Base-by-base conservation (phyloP, 2,113 vertebrate genomes). In the Lasiurus borealis region DNA sequence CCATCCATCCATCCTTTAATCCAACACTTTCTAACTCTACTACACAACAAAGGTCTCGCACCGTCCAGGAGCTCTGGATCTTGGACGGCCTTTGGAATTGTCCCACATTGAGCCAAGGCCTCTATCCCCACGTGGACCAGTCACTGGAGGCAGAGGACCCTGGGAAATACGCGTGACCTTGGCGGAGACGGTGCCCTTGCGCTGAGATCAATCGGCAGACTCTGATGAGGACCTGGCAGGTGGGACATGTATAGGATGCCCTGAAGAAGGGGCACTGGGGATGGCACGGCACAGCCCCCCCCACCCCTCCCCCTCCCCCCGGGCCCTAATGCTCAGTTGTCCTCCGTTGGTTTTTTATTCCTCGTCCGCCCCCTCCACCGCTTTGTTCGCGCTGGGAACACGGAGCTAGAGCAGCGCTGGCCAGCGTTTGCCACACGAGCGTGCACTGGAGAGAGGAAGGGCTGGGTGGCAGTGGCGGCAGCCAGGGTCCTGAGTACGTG, bases 161-260 rank as follows among this genome's bases (percentile, higher is more conserved):
- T 62, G 19, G 69, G 36, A 72, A 83, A 40, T 8, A 31, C 36
- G 0, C 1, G 10, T 29, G 78, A 85, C 31, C 72, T 84, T 36
- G 68, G 19, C 15, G 4, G 68, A 76, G n/a, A 9, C 3, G 40
- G 31, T 19, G n/a, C 4, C 64, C 57, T 81, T 54, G 19, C 71
- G 88, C 19, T 9, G 44, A 88, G 44, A 57, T 19, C 25, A 31
- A 19, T 11, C 5, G 18, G 72, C 46, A 40, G 46, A 68, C n/a
- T 52, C 6, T 0, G 21, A 14, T 11, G 10, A 50, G 21, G 5
- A 52, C 27, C 3, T 40, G 2, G n/a, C 9, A 2, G 12, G n/a
- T 8, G 16, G 29, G 12, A 27, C 21, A 4, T 5, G 5, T 21
- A 46, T 21, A 46, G 27, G 27, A 11, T 29, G 8, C 62, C 31